Conservation (phyloP, 2,888 invertebrate species). For the Dastarcus helophoroides region DNA sequence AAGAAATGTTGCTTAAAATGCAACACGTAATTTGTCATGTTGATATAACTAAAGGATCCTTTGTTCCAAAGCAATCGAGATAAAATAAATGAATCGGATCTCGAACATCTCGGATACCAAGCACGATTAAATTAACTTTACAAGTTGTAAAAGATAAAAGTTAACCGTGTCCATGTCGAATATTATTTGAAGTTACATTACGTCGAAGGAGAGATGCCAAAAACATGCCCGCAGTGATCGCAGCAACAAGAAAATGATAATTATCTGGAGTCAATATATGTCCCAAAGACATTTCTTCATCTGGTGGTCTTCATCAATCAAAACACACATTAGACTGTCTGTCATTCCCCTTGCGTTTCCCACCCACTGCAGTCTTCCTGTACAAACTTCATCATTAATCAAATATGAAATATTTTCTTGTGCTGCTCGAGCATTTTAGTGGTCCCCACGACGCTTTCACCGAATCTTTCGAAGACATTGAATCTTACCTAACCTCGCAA, state of each 20-base stretch:
- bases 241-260: constrained; percentile 27
- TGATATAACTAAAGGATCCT: too few relatives aligned
- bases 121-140: constrained; percentile 10
- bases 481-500: too few relatives aligned
- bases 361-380: constrained; percentile 16
- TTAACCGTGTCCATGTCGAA: constrained; percentile 10
- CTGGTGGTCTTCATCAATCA: constrained; percentile 38
- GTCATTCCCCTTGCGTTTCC: constrained; percentile 20
- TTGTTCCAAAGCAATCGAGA: too few relatives aligned
- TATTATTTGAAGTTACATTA: constrained; percentile 9
- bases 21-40: too few relatives aligned
- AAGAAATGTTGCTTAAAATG: too few relatives aligned
- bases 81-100: too few relatives aligned
- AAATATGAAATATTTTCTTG: constrained; percentile 25
- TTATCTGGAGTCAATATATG: constrained; percentile 35
- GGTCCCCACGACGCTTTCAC: too few relatives aligned
- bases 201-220: constrained; percentile 9
- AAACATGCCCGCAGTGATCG: constrained; percentile 9
- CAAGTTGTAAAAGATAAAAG: constrained; percentile 7
- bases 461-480: too few relatives aligned
- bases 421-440: too few relatives aligned
- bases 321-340: constrained; percentile 32
- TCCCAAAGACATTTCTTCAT: constrained; percentile 36
- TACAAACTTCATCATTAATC: constrained; percentile 31
- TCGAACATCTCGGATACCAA: too few relatives aligned